Evolutionary conservation across 2,888 invertebrate genomes (phyloP), one percentile per base, ranked within the genome.

Genomic region (Panopea generosa): DNA sequence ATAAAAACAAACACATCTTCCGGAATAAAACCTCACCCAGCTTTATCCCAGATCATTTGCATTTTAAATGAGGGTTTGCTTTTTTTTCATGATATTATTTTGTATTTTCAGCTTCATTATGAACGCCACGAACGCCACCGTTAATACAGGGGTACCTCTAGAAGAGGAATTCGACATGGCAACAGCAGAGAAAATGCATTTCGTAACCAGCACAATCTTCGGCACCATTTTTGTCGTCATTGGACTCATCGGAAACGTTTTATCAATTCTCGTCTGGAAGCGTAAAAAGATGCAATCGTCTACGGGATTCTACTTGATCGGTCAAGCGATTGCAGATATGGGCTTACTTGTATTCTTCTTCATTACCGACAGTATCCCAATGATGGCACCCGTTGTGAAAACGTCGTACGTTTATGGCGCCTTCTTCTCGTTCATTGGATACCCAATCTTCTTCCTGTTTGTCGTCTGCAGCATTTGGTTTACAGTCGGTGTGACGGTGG

Each of bases 401-500:
- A 69, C 59, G 9, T 68, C 59, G 14, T 71, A 76, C 18, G 53
- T 78, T 3, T 87, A 85, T 62, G 88, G 84, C 7, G 73, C 76
- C 18, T 85, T 88, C 63, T 84, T 72, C 71, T 71, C 83, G 40
- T 88, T 86, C 74, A 77, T 87, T 33, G 87, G 85, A 14, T 88
- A 82, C 63, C 89, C 89, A 1, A 56, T 88, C 24, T 86, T 87
- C 52, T 88, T 84, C 72, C 67, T 88, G 59, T 77, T 81, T 7
- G 86, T 89, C 18, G 82, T 87, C 43, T 79, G 81, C 49, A 88
- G 88, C 59, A 86, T 90, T 40, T 90, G 89, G 87, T 78, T 89
- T 69, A 90, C 89, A 1, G 85, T 90, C 7, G 87, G 88, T 6
- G 88, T 90, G 26, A 89, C 90, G 0, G 85, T 88, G 0, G 90